These are phyloP conservation scores for Raillietiella orientalis DNA, from an alignment of 2,888 invertebrate species.

Conservation along the genomic window DNA sequence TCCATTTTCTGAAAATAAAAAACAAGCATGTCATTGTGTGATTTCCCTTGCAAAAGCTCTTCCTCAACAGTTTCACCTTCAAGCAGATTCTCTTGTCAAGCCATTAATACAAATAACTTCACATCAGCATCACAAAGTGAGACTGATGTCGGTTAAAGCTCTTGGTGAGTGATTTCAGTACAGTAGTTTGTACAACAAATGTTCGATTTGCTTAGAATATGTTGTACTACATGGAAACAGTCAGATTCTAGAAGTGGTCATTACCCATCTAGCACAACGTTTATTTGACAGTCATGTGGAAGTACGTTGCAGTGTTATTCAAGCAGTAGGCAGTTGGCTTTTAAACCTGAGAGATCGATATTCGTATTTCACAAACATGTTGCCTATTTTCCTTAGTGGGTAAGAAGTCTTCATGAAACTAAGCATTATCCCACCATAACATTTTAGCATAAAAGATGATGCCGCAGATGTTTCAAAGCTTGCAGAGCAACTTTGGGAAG, in stretches of 20 bases:
- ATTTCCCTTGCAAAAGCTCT: constrained; percentile 25
- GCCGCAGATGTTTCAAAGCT: constrained; percentile 30
- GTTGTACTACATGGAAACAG: too few species aligned
- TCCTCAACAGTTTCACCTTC: constrained; percentile 34
- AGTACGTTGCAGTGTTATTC: too few species aligned
- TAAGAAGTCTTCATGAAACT: too few species aligned
- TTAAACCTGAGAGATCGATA: constrained; percentile 46
- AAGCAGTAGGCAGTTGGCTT: constrained; percentile 43
- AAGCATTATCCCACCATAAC: too few species aligned
- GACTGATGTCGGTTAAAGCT: constrained; percentile 35
- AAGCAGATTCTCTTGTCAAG: constrained; percentile 33
- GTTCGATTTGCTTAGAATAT: too few species aligned
- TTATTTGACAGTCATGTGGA: too few species aligned
- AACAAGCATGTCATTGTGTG: too few species aligned
- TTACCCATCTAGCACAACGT: too few species aligned
- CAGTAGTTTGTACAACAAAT: too few species aligned
- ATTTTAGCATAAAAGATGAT: constrained; percentile 38
- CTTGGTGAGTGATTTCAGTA: constrained; percentile 27
- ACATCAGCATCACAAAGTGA: constrained; percentile 51
- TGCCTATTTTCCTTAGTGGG: constrained; percentile 56
- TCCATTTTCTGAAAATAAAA: too few species aligned
- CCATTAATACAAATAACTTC: constrained; percentile 34
- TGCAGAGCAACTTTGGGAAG: constrained; percentile 28
- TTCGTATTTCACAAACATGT: constrained; percentile 51
- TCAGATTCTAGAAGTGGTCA: too few species aligned